Evolutionary conservation across 2,113 vertebrate species (phyloP).

Genomic region (Coracopsis vasa): DNA sequence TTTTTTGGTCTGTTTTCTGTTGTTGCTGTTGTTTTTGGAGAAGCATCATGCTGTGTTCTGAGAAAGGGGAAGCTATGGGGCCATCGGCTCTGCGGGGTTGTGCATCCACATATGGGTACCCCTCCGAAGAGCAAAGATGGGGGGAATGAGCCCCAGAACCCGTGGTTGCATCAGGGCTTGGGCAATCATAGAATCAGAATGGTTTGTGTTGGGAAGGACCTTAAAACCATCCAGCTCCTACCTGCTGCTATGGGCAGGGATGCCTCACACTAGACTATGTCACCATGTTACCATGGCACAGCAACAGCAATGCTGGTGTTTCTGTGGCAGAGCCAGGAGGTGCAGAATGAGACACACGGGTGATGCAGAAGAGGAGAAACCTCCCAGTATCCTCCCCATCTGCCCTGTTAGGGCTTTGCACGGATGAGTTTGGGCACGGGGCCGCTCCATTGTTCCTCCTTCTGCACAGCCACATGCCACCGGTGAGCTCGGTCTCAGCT

Average conservation of each 20-base stretch:
- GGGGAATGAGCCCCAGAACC: not conserved
- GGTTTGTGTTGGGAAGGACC: not conserved
- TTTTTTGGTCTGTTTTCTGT: not conserved
- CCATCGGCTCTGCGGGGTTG: not conserved
- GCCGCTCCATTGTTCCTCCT: not conserved
- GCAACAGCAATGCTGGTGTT: conserved; percentile 27
- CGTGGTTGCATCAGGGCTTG: not conserved
- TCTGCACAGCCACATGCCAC: not conserved
- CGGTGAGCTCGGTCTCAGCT: not conserved
- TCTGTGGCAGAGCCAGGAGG: conserved; percentile 46
- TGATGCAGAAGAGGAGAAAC: not conserved
- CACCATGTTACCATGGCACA: not conserved
- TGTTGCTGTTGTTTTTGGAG: conserved; percentile 11
- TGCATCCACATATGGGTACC: not conserved
- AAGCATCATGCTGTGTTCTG: not conserved
- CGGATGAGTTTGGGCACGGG: accelerated
- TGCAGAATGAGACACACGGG: not conserved
- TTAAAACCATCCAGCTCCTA: not conserved
- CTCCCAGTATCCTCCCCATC: not conserved
- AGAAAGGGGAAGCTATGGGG: conserved; percentile 71
- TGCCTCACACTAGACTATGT: not conserved
- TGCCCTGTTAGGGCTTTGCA: not conserved
- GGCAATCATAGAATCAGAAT: not conserved
- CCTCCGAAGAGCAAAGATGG: not conserved
- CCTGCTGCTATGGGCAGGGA: not conserved